These are phyloP conservation scores for Catocala fraxini DNA, from an alignment of 2,888 invertebrate species.

Conservation along the genomic window DNA sequence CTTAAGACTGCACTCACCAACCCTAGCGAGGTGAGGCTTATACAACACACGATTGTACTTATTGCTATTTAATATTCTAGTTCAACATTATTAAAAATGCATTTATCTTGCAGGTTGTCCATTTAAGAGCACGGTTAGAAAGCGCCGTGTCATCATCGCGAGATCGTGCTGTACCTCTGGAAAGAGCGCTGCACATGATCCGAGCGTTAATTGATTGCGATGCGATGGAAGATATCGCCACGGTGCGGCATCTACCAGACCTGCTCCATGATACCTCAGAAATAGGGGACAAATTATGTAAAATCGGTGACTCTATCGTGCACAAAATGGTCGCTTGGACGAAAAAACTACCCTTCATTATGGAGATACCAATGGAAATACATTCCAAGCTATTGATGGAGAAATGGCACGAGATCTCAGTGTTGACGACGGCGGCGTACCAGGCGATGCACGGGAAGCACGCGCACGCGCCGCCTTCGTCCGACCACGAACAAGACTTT, in stretches of 20 bases:
- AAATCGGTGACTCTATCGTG: constrained; percentile 99
- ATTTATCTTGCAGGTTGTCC: constrained; percentile 88
- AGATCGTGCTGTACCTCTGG: constrained; percentile 94
- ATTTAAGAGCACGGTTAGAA: constrained; percentile 95
- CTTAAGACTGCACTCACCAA: constrained; percentile 98
- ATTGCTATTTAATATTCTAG: neutral
- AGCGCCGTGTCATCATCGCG: constrained; percentile 95
- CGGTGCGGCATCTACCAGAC: constrained; percentile 96
- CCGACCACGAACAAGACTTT: constrained; percentile 92
- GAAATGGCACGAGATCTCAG: constrained; percentile 99
- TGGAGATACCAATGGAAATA: constrained; percentile 98
- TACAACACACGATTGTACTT: constrained; percentile 6
- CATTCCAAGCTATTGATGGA: constrained; percentile 98
- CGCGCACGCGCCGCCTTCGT: constrained; percentile 78
- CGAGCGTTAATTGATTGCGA: constrained; percentile 98
- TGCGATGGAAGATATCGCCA: constrained; percentile 98
- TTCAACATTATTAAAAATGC: constrained; percentile 18
- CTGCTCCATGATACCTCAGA: constrained; percentile 96
- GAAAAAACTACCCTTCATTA: constrained; percentile 98
- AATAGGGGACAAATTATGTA: constrained; percentile 96
- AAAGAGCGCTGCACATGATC: constrained; percentile 95
- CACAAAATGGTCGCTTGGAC: constrained; percentile 99
- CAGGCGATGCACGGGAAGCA: constrained; percentile 95
- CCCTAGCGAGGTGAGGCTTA: constrained; percentile 91
- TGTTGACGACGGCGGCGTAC: constrained; percentile 97